phyloP scores from a whole-genome alignment of 1,140 invertebrate species.

The Monomorium pharaonis region DNA sequence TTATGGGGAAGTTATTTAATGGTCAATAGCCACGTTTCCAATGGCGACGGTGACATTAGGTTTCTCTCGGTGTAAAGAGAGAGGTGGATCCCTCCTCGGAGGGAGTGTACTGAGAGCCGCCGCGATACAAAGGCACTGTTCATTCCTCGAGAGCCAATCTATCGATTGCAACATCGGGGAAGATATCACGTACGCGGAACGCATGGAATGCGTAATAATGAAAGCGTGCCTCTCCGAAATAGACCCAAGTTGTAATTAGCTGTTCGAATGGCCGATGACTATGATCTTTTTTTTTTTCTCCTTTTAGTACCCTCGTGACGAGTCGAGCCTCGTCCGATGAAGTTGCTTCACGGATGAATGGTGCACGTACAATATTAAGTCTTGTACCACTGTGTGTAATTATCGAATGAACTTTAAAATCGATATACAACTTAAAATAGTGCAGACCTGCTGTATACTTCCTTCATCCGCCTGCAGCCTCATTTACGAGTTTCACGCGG shows the following conservation, averaged over 20 bases:
- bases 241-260: slow-evolving; percentile 25
- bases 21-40: not conserved
- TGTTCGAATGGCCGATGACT: slow-evolving; percentile 15
- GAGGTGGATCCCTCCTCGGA: not conserved
- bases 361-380: not conserved
- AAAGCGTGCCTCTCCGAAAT: not conserved
- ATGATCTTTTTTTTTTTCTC: not conserved
- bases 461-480: not conserved
- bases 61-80: slow-evolving; percentile 30
- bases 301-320: not conserved
- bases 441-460: slow-evolving; percentile 19
- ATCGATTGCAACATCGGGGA: slow-evolving; percentile 26
- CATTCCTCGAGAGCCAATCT: slow-evolving; percentile 23
- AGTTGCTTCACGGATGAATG: not conserved
- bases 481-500: not conserved
- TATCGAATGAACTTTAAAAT: slow-evolving; percentile 33
- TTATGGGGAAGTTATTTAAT: slow-evolving; percentile 28
- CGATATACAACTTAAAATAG: slow-evolving; percentile 22
- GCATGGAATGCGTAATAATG: not conserved
- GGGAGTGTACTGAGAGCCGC: slow-evolving; percentile 16
- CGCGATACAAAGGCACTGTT: slow-evolving; percentile 33
- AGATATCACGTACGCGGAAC: not conserved
- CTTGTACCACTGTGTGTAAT: slow-evolving; percentile 6
- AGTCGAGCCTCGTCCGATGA: not conserved
- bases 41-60: slow-evolving; percentile 61